Evolutionary conservation across 2,797 vertebrate species (phyloP).

Genomic region (Crypturellus tataupa): DNA sequence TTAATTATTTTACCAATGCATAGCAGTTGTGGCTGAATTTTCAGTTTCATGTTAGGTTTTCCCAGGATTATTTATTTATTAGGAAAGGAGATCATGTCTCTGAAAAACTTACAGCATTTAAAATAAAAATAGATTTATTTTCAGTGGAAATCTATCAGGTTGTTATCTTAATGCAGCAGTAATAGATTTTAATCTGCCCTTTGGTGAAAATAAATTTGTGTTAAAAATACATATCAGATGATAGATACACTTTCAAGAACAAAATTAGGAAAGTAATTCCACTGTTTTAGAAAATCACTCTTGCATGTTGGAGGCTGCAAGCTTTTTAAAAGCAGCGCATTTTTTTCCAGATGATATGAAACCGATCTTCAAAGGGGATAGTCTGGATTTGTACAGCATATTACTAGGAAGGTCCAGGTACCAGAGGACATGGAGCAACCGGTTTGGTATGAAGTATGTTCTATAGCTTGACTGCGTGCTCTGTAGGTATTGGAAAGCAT

Average conservation of each 20-base stretch:
- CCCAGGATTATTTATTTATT: not conserved
- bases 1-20: not conserved
- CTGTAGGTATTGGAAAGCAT: not conserved
- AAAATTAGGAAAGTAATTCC: not conserved
- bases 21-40: not conserved
- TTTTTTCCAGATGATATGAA: not conserved
- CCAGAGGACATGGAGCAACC: not conserved
- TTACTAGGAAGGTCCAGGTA: not conserved
- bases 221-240: not conserved
- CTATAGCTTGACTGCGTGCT: not conserved
- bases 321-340: not conserved
- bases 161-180: not conserved
- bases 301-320: not conserved
- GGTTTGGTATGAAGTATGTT: not conserved
- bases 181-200: not conserved
- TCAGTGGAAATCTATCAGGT: not conserved
- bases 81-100: not conserved
- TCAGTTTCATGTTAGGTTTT: not conserved
- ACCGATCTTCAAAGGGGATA: not conserved
- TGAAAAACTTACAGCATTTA: not conserved
- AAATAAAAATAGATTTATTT: constrained; percentile 3
- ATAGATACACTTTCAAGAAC: not conserved
- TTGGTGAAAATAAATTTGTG: not conserved
- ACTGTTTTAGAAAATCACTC: not conserved
- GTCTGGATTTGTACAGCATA: not conserved